Conservation (phyloP, 2,113 vertebrate species). For the Meleagris gallopavo region DNA sequence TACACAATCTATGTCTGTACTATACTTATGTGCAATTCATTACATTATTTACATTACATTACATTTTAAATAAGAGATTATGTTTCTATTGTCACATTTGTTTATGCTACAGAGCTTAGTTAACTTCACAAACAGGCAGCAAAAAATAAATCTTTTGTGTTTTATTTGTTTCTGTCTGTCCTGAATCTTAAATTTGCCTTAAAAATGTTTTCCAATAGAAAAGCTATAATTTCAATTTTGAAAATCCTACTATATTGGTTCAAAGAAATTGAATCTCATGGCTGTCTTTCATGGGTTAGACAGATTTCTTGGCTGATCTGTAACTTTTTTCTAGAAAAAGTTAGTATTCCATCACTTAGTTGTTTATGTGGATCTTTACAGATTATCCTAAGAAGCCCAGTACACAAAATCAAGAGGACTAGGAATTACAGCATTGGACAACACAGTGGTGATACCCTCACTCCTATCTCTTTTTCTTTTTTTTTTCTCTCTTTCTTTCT, state of each 20-base stretch:
- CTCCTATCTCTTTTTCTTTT: accelerated
- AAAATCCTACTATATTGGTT: background rate
- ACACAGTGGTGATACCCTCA: accelerated
- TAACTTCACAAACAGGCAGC: background rate
- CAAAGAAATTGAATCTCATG: background rate
- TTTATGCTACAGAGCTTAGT: background rate
- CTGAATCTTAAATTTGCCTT: background rate
- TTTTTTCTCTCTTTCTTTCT: background rate
- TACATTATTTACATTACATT: background rate
- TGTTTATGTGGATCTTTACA: background rate
- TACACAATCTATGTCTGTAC: background rate
- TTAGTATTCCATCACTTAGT: background rate
- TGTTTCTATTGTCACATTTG: background rate
- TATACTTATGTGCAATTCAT: background rate
- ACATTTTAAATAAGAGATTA: background rate
- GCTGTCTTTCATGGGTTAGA: background rate
- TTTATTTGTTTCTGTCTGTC: background rate
- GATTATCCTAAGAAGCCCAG: background rate
- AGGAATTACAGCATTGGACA: background rate
- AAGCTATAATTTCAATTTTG: background rate
- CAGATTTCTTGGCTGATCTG: background rate
- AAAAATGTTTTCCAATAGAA: background rate
- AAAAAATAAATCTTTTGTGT: background rate
- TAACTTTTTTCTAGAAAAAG: background rate
- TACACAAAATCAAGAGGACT: background rate